Base-by-base conservation (phyloP, 2,888 invertebrate genomes). In the Sycophila texana region DNA sequence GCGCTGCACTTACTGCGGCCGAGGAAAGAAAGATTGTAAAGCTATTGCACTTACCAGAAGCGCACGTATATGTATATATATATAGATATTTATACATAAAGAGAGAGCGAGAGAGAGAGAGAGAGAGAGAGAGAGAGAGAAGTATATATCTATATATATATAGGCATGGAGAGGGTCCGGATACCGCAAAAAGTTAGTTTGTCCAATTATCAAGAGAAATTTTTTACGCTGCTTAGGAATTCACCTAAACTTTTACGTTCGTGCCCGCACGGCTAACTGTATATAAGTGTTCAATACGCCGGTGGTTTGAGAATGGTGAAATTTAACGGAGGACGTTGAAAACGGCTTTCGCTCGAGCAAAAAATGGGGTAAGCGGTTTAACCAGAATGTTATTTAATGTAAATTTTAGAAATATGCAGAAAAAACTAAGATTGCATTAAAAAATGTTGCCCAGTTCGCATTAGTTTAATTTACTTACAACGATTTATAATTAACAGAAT, bases 21-120 rank as follows among this genome's bases (percentile, higher is more conserved):
- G n/a, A 51, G 74, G 14, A 16, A 47, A 65, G 39, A 39, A 57
- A 55, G 47, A 20, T 16, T 66, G 74, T 67, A 67, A 74, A 74
- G 39, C 39, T 39, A 39, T 39, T 39, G 39, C 39, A 39, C 22
- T 67, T 67, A 66, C 22, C 10, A 13, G n/a, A 22, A 5, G n/a
- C 5, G 63, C 16, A 2, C n/a, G n/a, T 53, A 53, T 53, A 53
- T 53, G 4, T 53, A 14, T 53, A 53, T 53, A 4, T 53, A 14
- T 14, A 14, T 51, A 51, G 1, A 4, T 1, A 51, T 1, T 4
- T 51, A 13, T 39, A 4, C 18, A 61, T 26, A 61, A 26, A n/a
- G 26, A 26, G 26, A 26, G 26, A 3, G 26, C 26, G 5, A 39
- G 39, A 30, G 39, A 7, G 7, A 39, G 5, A 18, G 30, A 63